Percentiles rank a stretch among this genome's conserved stretches.
phyloP scores from a whole-genome alignment of 2,888 invertebrate genomes.

The Callyntrura guangdongensis region DNA sequence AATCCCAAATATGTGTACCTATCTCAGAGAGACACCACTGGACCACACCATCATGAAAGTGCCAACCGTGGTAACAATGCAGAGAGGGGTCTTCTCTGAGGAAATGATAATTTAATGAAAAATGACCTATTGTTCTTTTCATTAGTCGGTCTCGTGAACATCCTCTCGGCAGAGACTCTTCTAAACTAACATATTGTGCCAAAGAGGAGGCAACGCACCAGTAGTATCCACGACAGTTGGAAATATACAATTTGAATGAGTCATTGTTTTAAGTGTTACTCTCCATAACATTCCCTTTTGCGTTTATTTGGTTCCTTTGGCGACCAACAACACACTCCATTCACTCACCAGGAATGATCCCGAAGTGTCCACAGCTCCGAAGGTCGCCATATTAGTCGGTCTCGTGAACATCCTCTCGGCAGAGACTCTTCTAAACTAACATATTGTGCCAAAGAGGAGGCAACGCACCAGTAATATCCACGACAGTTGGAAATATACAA shows the following conservation, averaged over 20 bases:
- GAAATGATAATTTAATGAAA: not conserved
- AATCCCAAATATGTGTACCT: constrained; percentile 21
- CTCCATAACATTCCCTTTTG: too few relatives aligned
- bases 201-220: not conserved
- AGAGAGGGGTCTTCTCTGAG: not conserved
- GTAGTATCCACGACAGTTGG: too few relatives aligned
- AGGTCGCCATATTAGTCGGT: constrained; percentile 11
- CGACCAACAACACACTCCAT: too few relatives aligned
- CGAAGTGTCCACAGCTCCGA: too few relatives aligned
- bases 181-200: constrained; percentile 17
- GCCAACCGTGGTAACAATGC: too few relatives aligned
- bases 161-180: not conserved
- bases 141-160: not conserved
- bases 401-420: not conserved
- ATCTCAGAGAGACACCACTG: too few relatives aligned
- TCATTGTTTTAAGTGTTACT: too few relatives aligned
- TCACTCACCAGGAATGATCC: too few relatives aligned
- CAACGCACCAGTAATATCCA: not conserved
- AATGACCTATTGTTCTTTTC: constrained; percentile 54
- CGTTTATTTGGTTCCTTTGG: too few relatives aligned
- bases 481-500: too few relatives aligned
- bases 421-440: not conserved
- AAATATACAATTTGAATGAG: too few relatives aligned
- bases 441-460: constrained; percentile 18
- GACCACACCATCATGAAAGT: too few relatives aligned